These are phyloP conservation scores for Rhipidura dahli DNA, from an alignment of 2,113 vertebrate species.

Conservation along the genomic window DNA sequence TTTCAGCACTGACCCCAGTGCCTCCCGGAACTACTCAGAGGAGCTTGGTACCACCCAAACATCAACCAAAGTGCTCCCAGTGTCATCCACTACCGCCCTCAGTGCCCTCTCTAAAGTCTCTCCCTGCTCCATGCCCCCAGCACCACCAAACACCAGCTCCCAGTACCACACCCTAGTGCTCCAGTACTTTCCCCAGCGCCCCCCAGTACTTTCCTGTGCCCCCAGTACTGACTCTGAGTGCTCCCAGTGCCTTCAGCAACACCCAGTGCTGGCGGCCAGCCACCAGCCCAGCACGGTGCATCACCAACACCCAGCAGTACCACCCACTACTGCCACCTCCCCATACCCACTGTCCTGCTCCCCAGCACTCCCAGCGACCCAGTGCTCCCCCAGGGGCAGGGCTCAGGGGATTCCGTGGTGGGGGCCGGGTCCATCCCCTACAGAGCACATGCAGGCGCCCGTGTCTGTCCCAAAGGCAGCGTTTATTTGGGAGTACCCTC, in stretches of 20 bases:
- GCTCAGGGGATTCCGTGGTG: rapidly evolving
- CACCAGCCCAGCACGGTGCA: rapidly evolving
- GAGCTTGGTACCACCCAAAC: background rate
- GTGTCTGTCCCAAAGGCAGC: background rate
- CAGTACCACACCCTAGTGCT: background rate
- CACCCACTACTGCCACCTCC: background rate
- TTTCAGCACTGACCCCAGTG: background rate
- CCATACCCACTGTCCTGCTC: rapidly evolving
- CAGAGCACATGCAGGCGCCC: background rate
- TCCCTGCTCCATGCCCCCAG: too few relatives aligned
- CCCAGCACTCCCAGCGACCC: too few relatives aligned
- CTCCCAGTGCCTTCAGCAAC: background rate
- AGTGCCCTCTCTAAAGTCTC: background rate
- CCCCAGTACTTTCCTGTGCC: background rate
- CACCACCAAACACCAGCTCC: background rate
- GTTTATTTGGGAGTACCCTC: conserved; percentile 2
- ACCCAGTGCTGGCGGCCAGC: rapidly evolving
- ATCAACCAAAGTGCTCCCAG: background rate
- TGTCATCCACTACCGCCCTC: background rate
- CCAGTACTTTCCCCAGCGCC: background rate
- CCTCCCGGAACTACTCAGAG: background rate
- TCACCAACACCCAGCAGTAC: background rate
- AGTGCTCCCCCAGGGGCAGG: background rate
- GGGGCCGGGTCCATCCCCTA: background rate
- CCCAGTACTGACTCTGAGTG: background rate